Evolutionary conservation across 2,113 vertebrate genomes (phyloP).

Genomic region (Muntiacus muntjak): DNA sequence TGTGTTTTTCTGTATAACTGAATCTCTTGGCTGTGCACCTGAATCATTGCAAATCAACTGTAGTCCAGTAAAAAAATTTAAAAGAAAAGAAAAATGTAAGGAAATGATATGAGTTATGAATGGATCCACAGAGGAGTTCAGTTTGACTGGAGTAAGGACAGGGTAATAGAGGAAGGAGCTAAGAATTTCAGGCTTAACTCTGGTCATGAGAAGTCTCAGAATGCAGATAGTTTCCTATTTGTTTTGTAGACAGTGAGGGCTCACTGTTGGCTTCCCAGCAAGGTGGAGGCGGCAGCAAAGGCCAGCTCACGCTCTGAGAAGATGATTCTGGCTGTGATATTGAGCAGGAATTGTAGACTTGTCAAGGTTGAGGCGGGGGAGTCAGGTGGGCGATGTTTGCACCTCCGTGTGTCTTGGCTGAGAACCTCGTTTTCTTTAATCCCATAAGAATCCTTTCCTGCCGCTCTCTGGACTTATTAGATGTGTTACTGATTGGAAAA

Average conservation of each 20-base stretch:
- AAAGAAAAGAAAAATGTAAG: neutral
- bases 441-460: neutral
- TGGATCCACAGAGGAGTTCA: neutral
- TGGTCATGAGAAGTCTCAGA: neutral
- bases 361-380: neutral
- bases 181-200: neutral
- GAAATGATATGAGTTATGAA: neutral
- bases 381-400: neutral
- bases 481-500: conserved; percentile 16
- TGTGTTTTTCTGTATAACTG: neutral
- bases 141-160: neutral
- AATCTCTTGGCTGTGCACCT: neutral
- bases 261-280: neutral
- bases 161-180: neutral
- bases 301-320: neutral
- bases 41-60: neutral
- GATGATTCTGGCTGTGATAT: neutral
- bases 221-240: neutral
- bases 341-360: neutral
- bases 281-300: neutral
- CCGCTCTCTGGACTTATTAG: conserved; percentile 1
- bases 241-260: neutral
- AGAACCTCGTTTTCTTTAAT: conserved; percentile 29
- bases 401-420: conserved; percentile 21
- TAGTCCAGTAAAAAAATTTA: neutral